phyloP scores from a whole-genome alignment of 2,888 invertebrate species.

The Euplexia lucipara region DNA sequence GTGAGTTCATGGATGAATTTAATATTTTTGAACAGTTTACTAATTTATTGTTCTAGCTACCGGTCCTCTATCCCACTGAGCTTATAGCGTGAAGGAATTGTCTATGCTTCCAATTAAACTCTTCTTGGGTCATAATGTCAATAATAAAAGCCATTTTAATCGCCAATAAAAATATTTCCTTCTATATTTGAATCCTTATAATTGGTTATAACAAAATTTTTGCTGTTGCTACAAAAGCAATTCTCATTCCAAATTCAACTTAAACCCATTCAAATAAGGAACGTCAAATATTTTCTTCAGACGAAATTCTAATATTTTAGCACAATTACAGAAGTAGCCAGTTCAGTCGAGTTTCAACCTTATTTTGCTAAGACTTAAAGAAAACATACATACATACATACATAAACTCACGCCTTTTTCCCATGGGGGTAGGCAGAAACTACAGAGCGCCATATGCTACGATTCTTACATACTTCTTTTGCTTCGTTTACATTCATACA shows the following conservation, averaged over 20 bases:
- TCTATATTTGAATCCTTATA: slow-evolving; percentile 66
- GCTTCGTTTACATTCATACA: too few species aligned
- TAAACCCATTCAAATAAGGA: slow-evolving; percentile 24
- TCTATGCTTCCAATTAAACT: slow-evolving; percentile 62
- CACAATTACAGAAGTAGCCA: slow-evolving; percentile 27
- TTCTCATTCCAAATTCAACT: slow-evolving; percentile 45
- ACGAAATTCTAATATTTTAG: background rate
- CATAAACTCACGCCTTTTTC: too few species aligned
- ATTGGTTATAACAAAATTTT: slow-evolving; percentile 47
- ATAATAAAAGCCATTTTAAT: slow-evolving; percentile 69
- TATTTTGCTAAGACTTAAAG: background rate
- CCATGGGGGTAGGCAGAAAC: too few species aligned
- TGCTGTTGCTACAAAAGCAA: slow-evolving; percentile 15
- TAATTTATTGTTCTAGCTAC: slow-evolving; percentile 55
- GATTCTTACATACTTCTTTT: too few species aligned
- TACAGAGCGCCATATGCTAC: too few species aligned
- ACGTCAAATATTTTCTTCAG: background rate
- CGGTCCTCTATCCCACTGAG: slow-evolving; percentile 59
- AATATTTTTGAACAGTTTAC: background rate
- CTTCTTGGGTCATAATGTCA: slow-evolving; percentile 49
- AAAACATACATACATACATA: too few species aligned
- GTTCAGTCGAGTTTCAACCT: slow-evolving; percentile 32
- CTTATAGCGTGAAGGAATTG: slow-evolving; percentile 61
- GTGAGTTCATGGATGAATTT: background rate
- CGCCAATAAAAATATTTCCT: slow-evolving; percentile 69